These are phyloP conservation scores for Oophaga sylvatica DNA, from an alignment of 2,797 vertebrate species.

Conservation along the genomic window DNA sequence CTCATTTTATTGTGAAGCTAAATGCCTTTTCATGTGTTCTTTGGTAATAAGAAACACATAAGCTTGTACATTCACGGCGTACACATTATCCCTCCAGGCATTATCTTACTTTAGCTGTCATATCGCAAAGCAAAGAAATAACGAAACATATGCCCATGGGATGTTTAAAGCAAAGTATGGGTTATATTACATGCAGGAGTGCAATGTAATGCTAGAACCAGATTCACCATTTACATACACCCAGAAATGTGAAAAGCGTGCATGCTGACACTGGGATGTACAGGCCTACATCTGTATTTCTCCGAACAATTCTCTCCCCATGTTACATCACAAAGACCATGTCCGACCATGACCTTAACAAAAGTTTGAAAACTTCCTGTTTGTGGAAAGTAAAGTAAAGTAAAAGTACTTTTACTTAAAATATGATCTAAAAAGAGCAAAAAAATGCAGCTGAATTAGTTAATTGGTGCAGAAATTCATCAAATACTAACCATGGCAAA, in stretches of 20 bases:
- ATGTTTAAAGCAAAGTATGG: not conserved
- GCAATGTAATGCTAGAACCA: not conserved
- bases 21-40: not conserved
- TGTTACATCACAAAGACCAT: no score
- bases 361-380: no score
- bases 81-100: not conserved
- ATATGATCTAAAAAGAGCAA: no score
- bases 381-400: no score
- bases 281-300: not conserved
- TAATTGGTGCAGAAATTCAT: no score
- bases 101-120: not conserved
- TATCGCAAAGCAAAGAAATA: no score
- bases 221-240: not conserved
- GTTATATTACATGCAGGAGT: not conserved
- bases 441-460: no score
- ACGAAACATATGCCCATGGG: not conserved
- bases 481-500: no score
- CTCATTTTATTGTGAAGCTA: not conserved
- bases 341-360: no score
- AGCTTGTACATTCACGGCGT: not conserved
- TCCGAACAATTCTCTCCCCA: no score
- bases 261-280: not conserved
- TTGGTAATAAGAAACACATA: not conserved
- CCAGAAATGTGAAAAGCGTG: not conserved
- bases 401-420: no score